These are phyloP conservation scores for Trichogramma pretiosum DNA, from an alignment of 1,140 invertebrate genomes.

Conservation along the genomic window DNA sequence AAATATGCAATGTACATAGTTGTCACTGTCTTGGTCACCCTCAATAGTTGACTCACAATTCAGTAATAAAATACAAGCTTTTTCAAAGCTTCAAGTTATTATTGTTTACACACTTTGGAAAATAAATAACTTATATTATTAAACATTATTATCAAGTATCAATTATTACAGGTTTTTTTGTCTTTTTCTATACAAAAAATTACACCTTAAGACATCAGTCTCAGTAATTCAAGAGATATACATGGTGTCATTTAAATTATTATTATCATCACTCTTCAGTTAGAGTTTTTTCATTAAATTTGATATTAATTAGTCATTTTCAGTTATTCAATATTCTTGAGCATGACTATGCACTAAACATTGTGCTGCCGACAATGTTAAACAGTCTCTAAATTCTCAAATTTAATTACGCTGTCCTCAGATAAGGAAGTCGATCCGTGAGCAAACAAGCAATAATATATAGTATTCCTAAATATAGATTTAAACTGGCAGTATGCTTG, in stretches of 20 bases:
- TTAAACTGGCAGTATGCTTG: slow-evolving; percentile 79
- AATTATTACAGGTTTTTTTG: too few relatives aligned
- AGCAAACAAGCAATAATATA: slow-evolving; percentile 69
- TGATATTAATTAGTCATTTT: slow-evolving; percentile 6
- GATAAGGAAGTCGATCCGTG: slow-evolving; percentile 38
- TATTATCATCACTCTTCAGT: too few relatives aligned
- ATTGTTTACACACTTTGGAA: too few relatives aligned
- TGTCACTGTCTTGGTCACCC: too few relatives aligned
- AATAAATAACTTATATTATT: too few relatives aligned
- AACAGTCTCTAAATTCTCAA: too few relatives aligned
- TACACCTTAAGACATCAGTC: slow-evolving; percentile 6
- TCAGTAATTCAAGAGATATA: slow-evolving; percentile 4
- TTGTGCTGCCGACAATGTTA: slow-evolving; percentile 4
- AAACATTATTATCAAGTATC: slow-evolving; percentile 8
- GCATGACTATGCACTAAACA: slow-evolving; percentile 7
- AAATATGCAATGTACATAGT: too few relatives aligned
- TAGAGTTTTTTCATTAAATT: slow-evolving; percentile 16
- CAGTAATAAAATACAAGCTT: too few relatives aligned
- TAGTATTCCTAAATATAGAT: slow-evolving; percentile 82
- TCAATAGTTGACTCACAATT: too few relatives aligned
- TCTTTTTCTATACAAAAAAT: slow-evolving; percentile 15
- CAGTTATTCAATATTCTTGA: slow-evolving; percentile 4
- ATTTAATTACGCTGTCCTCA: slow-evolving; percentile 24
- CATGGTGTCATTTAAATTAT: too few relatives aligned
- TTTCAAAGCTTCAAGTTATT: too few relatives aligned